Evolutionary conservation across 2,888 invertebrate genomes (phyloP), one percentile per base, ranked within the genome.

Genomic region (Pherbina coryleti): DNA sequence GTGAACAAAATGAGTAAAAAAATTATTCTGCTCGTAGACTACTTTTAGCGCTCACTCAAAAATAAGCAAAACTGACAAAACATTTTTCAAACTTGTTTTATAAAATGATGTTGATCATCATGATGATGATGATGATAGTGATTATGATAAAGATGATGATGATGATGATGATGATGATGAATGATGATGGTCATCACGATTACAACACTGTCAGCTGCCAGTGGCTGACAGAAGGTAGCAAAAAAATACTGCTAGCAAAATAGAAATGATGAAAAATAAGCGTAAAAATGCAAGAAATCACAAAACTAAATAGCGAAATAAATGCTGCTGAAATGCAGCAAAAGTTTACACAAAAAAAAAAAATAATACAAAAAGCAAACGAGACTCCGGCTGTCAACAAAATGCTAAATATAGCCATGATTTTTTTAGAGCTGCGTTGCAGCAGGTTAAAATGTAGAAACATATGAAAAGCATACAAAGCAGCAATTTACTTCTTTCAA

Each of bases 11-110:
- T 44, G 11, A 11, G 14, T 0, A 44, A 44, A 44, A 44, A 44
- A 44, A 44, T 11, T 44, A 11, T 11, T 44, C 44, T 14, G 11
- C 44, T 44, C 44, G 44, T 44, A 44, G 44, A 44, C 44, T 44
- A 44, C 44, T 44, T 44, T 44, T 44, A 44, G 44, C 11, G 44
- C 44, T 11, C 49, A 22, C 17, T 28, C 51, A 25, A 69, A 51
- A 69, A 69, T 51, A 69, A 69, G 51, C 69, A 51, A 49, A 69
- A 69, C 69, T 69, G 69, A 69, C 69, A 69, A 69, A 69, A 69
- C 69, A 69, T 51, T 69, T 69, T 69, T 51, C 49, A 69, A 69
- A 69, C 25, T 69, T 69, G 51, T 28, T 69, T 25, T 49, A 25
- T 25, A 69, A 69, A 69, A 69, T 69, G 51, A 69, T 51, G 69